phyloP scores from a whole-genome alignment of 2,888 invertebrate genomes.

The Palloptera scutellata region DNA sequence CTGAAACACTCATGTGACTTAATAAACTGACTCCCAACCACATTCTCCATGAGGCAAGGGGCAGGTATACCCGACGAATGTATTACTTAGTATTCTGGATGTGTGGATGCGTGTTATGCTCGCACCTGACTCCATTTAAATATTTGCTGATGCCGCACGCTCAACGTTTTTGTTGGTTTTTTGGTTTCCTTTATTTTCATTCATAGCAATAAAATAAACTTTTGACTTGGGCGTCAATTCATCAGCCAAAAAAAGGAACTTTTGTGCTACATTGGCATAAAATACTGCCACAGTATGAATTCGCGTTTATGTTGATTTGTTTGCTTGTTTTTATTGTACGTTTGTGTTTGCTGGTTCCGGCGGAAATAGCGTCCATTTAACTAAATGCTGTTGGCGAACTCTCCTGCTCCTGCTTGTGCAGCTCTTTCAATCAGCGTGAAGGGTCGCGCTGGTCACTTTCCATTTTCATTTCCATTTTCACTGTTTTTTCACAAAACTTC shows the following conservation, averaged over 20 bases:
- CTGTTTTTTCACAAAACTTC: neutral
- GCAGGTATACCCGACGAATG: no score
- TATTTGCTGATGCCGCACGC: slow-evolving; percentile 31
- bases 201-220: no score
- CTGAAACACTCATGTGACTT: slow-evolving; percentile 1
- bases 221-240: no score
- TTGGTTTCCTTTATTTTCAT: no score
- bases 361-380: slow-evolving; percentile 30
- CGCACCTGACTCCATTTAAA: slow-evolving; percentile 33
- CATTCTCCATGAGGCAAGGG: no score
- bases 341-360: slow-evolving; percentile 24
- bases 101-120: slow-evolving; percentile 20
- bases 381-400: slow-evolving; percentile 21
- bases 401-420: no score
- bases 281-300: neutral
- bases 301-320: neutral
- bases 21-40: slow-evolving; percentile 24
- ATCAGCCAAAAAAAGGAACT: no score
- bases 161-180: neutral
- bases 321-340: neutral
- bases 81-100: neutral
- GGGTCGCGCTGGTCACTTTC: neutral
- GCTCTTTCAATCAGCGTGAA: no score
- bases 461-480: slow-evolving; percentile 9
- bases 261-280: no score